phyloP scores from a whole-genome alignment of 2,113 vertebrate genomes.

The Mola mola region DNA sequence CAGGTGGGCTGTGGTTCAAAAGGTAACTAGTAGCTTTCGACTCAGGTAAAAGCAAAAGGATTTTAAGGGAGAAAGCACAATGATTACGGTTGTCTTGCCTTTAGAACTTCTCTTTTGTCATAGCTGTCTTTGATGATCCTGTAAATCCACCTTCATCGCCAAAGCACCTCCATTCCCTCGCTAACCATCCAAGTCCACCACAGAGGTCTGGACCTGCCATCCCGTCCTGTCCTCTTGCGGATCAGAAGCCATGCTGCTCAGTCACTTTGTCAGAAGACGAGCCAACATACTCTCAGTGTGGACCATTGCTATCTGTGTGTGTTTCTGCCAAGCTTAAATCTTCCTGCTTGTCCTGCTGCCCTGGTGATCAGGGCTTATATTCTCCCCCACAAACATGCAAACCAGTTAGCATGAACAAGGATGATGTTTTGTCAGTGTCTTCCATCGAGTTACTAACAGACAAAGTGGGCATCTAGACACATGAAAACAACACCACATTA shows the following conservation, averaged over 20 bases:
- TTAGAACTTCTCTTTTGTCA: too few species aligned
- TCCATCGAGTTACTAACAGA: too few species aligned
- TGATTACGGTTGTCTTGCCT: too few species aligned
- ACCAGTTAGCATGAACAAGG: background rate
- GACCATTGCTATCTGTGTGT: conserved; percentile 59
- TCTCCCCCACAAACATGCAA: conserved; percentile 8
- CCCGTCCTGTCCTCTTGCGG: conserved; percentile 20
- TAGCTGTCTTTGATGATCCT: too few species aligned
- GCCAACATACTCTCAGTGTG: conserved; percentile 68
- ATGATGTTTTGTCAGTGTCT: background rate
- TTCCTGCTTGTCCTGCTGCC: conserved; percentile 65
- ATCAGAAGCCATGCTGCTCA: conserved; percentile 62
- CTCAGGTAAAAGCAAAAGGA: too few species aligned
- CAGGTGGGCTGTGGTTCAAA: too few species aligned
- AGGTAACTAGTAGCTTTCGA: too few species aligned
- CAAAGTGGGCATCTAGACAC: too few species aligned
- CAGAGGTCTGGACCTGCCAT: conserved; percentile 54
- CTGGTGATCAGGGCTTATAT: conserved; percentile 53
- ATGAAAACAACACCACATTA: too few species aligned
- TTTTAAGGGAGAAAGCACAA: too few species aligned
- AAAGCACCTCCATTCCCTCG: conserved; percentile 43
- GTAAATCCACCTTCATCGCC: too few species aligned
- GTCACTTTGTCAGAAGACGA: conserved; percentile 62
- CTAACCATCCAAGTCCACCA: conserved; percentile 48
- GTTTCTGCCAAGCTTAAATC: conserved; percentile 61